These are phyloP conservation scores for Hypomecis punctinalis DNA, from an alignment of 2,888 invertebrate species.

Conservation along the genomic window DNA sequence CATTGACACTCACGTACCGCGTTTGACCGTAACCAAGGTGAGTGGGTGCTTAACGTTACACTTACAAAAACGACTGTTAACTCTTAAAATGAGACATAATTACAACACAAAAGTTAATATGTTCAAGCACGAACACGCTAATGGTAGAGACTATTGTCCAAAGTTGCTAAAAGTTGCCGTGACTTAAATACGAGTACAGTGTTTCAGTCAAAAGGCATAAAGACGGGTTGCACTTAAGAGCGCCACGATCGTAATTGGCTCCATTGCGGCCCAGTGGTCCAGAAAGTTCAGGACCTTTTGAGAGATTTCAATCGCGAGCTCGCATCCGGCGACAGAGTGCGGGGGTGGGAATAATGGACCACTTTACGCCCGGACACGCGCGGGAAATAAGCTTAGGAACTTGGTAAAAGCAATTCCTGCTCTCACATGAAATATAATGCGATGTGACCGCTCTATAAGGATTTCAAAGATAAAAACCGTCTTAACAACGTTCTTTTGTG, in stretches of 20 bases:
- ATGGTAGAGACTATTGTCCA: slow-evolving; percentile 25
- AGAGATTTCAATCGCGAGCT: slow-evolving; percentile 63
- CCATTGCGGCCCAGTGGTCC: slow-evolving; percentile 69
- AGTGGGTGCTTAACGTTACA: slow-evolving; percentile 20
- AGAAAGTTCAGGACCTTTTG: slow-evolving; percentile 77
- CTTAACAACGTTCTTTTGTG: slow-evolving; percentile 45
- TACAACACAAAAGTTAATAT: slow-evolving; percentile 25
- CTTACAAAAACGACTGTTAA: slow-evolving; percentile 23
- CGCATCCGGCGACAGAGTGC: slow-evolving; percentile 54
- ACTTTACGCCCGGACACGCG: slow-evolving; percentile 80
- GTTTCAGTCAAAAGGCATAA: slow-evolving; percentile 35
- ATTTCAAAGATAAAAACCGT: slow-evolving; percentile 72
- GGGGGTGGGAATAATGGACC: slow-evolving; percentile 72
- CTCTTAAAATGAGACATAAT: slow-evolving; percentile 24
- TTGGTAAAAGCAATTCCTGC: slow-evolving; percentile 83
- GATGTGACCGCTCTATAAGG: slow-evolving; percentile 80
- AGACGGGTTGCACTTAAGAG: slow-evolving; percentile 42
- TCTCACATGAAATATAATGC: slow-evolving; percentile 82
- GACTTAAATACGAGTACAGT: slow-evolving; percentile 43
- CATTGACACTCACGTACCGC: slow-evolving; percentile 32
- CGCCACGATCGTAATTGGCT: slow-evolving; percentile 62
- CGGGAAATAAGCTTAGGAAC: slow-evolving; percentile 85
- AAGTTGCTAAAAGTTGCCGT: slow-evolving; percentile 24
- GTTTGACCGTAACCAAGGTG: slow-evolving; percentile 34
- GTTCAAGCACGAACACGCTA: slow-evolving; percentile 24